These are phyloP conservation scores for Pycnomerus fuliginosus DNA, from an alignment of 2,888 invertebrate genomes.

Conservation along the genomic window DNA sequence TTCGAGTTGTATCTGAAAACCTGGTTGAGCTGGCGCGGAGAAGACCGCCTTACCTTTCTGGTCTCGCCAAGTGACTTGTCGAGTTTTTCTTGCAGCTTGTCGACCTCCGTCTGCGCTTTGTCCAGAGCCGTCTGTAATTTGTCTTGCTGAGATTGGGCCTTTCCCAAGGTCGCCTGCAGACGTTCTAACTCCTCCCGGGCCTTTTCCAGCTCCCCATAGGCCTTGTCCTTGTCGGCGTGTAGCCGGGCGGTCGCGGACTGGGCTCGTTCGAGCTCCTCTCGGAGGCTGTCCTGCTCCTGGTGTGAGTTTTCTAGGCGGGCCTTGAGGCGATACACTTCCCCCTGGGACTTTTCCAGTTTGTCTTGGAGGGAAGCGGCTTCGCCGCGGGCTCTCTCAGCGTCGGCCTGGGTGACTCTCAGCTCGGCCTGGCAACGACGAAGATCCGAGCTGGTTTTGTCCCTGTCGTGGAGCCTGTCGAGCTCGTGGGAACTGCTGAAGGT, in stretches of 20 bases:
- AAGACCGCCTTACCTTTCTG: slow-evolving; percentile 65
- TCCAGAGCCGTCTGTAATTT: slow-evolving; percentile 86
- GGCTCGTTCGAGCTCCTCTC: slow-evolving; percentile 87
- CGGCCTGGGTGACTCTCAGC: slow-evolving; percentile 86
- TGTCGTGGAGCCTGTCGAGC: slow-evolving; percentile 77
- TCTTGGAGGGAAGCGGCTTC: slow-evolving; percentile 86
- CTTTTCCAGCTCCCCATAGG: slow-evolving; percentile 81
- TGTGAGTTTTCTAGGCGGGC: slow-evolving; percentile 94
- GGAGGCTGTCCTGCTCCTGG: slow-evolving; percentile 89
- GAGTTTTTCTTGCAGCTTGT: slow-evolving; percentile 84
- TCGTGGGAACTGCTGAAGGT: slow-evolving; percentile 72
- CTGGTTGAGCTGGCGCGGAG: neutral
- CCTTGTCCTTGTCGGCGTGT: slow-evolving; percentile 81
- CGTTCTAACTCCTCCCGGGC: slow-evolving; percentile 85
- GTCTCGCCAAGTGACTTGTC: slow-evolving; percentile 82
- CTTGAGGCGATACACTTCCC: slow-evolving; percentile 91
- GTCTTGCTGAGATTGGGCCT: slow-evolving; percentile 88
- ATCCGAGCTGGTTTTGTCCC: slow-evolving; percentile 83
- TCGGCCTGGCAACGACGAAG: slow-evolving; percentile 87
- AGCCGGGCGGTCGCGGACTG: slow-evolving; percentile 81
- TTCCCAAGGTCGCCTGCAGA: slow-evolving; percentile 85
- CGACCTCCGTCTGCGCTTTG: slow-evolving; percentile 86
- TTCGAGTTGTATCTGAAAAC: slow-evolving; percentile 75
- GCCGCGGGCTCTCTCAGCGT: slow-evolving; percentile 81
- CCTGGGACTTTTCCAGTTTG: slow-evolving; percentile 91